Evolutionary conservation across 2,113 vertebrate genomes (phyloP).

Genomic region (Catagonus wagneri): DNA sequence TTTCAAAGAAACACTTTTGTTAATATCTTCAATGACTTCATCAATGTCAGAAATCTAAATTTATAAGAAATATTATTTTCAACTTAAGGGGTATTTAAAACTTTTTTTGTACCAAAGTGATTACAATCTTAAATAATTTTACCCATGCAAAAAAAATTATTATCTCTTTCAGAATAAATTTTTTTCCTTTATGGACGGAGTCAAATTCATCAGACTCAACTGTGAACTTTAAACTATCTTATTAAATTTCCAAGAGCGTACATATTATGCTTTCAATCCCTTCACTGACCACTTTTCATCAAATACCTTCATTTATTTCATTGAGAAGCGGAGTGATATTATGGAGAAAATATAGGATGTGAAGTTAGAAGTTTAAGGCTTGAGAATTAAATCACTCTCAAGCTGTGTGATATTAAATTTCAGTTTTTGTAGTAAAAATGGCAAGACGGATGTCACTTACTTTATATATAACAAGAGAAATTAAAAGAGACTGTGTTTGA

Average conservation of each 20-base stretch:
- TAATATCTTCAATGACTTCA: not conserved
- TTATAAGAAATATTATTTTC: conserved; percentile 10
- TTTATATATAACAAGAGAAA: not conserved
- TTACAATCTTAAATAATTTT: conserved; percentile 36
- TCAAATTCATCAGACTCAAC: not conserved
- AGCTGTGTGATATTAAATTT: not conserved
- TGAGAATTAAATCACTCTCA: not conserved
- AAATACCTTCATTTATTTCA: not conserved
- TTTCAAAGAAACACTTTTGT: not conserved
- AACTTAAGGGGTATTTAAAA: not conserved
- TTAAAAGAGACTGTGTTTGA: not conserved
- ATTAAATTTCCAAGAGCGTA: not conserved
- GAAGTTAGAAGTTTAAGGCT: not conserved
- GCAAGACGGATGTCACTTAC: not conserved
- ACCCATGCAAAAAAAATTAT: not conserved
- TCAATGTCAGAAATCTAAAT: not conserved
- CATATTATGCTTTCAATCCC: not conserved
- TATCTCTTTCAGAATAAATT: not conserved
- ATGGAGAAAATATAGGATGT: not conserved
- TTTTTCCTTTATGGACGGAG: not conserved
- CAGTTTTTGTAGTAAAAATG: not conserved
- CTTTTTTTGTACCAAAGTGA: not conserved
- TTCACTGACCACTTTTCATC: not conserved
- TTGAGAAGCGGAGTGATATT: not conserved
- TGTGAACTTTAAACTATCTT: not conserved